A percentile compares a stretch with the other conserved stretches of the same genome.
phyloP scores from a whole-genome alignment of 2,113 vertebrate species.

The Gila orcuttii region DNA sequence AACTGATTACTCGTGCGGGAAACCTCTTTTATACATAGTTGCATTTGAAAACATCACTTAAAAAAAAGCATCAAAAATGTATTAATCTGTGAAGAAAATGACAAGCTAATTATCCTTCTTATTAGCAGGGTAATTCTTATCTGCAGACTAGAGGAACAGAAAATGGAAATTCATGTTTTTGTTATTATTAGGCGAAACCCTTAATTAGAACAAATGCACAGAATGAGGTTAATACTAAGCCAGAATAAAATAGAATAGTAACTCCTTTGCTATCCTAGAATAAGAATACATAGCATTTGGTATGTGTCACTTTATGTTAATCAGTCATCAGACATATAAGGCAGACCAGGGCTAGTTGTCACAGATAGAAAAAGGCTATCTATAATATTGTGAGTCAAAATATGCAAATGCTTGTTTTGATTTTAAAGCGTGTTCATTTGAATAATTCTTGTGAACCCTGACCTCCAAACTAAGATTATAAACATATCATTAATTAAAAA shows the following conservation, averaged over 20 bases:
- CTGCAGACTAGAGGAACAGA: not conserved
- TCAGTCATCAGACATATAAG: not conserved
- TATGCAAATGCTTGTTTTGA: not conserved
- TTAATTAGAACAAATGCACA: conserved; percentile 14
- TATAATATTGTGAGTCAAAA: not conserved
- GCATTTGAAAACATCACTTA: not conserved
- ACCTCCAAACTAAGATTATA: not conserved
- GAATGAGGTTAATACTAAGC: not conserved
- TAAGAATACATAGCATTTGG: not conserved
- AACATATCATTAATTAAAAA: not conserved
- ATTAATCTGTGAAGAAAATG: conserved; percentile 17
- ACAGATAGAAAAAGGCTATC: not conserved
- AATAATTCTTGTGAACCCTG: not conserved
- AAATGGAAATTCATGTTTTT: conserved; percentile 10
- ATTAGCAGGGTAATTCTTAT: conserved; percentile 16
- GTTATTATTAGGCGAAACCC: conserved; percentile 10
- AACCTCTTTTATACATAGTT: not conserved
- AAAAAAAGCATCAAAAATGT: not conserved
- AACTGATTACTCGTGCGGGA: not conserved
- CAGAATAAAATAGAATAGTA: not conserved
- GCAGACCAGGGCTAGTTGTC: not conserved
- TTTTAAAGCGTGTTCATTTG: not conserved
- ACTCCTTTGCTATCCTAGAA: not conserved
- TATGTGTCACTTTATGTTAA: not conserved
- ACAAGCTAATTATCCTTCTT: not conserved